These are phyloP conservation scores for Uloborus plumipes DNA, from an alignment of 2,888 invertebrate species.

Conservation along the genomic window DNA sequence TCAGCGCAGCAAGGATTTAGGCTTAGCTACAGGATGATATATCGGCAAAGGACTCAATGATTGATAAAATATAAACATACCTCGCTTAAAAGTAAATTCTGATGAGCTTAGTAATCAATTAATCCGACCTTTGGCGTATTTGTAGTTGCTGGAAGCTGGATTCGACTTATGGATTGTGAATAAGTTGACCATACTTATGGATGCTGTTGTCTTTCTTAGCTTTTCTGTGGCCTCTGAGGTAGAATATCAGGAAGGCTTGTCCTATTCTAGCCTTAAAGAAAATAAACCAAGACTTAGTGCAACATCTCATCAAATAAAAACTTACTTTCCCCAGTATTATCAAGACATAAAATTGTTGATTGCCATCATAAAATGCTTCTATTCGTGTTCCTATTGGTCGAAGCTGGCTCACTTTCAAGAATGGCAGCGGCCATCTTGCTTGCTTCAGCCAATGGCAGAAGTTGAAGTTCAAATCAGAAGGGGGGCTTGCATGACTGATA, in stretches of 20 bases:
- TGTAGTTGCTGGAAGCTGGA: not conserved
- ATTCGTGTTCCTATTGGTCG: slow-evolving; percentile 41
- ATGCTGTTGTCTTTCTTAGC: slow-evolving; percentile 51
- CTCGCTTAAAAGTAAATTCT: slow-evolving; percentile 17
- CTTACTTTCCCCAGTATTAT: slow-evolving; percentile 61
- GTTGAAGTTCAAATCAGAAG: slow-evolving; percentile 17
- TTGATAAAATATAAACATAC: slow-evolving; percentile 22
- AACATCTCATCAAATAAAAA: slow-evolving; percentile 65
- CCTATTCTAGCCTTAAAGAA: slow-evolving; percentile 61
- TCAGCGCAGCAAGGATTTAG: slow-evolving; percentile 12
- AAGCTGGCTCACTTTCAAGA: slow-evolving; percentile 12
- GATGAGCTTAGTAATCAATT: not conserved
- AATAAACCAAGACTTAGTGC: slow-evolving; percentile 61
- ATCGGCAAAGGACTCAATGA: not conserved
- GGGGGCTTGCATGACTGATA: slow-evolving; percentile 11
- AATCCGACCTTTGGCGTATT: not conserved
- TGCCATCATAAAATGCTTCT: slow-evolving; percentile 50
- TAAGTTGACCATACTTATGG: not conserved
- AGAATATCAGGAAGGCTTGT: slow-evolving; percentile 57
- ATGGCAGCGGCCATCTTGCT: slow-evolving; percentile 54
- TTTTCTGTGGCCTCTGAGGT: slow-evolving; percentile 57
- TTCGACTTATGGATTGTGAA: not conserved
- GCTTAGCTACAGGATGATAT: slow-evolving; percentile 28
- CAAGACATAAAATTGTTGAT: slow-evolving; percentile 64
- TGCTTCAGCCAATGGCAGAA: slow-evolving; percentile 44